Evolutionary conservation across 2,113 vertebrate species (phyloP).

Genomic region (Pionites leucogaster): DNA sequence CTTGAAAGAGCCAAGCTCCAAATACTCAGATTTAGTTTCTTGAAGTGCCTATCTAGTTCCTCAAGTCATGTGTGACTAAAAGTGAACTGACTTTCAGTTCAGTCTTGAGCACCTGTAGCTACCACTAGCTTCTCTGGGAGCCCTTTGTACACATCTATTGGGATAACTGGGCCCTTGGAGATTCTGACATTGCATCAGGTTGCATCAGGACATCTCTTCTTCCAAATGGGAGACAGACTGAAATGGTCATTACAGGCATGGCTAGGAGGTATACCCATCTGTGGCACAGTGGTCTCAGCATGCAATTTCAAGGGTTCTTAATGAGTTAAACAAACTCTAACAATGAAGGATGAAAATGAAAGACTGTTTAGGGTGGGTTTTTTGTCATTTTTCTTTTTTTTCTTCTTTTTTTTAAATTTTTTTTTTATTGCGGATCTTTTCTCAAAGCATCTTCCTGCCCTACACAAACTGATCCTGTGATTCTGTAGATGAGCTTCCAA

Average conservation of each 20-base stretch:
- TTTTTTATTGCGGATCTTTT: slow-evolving; percentile 2
- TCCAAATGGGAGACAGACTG: background rate
- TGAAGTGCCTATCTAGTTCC: background rate
- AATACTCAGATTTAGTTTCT: background rate
- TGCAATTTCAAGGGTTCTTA: background rate
- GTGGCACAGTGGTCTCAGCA: background rate
- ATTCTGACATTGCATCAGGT: background rate
- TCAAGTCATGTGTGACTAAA: background rate
- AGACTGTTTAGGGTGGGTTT: background rate
- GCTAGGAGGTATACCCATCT: background rate
- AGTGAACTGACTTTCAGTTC: background rate
- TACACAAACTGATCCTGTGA: background rate
- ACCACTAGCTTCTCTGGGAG: background rate
- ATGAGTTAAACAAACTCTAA: background rate
- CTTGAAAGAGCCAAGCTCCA: background rate
- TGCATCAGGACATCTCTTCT: background rate
- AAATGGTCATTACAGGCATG: background rate
- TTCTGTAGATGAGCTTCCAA: slow-evolving; percentile 18
- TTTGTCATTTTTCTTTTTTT: background rate
- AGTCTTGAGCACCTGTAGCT: background rate
- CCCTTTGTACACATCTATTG: background rate
- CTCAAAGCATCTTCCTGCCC: background rate
- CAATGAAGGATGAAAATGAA: background rate
- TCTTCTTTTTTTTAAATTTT: background rate
- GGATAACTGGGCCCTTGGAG: background rate